phyloP scores from a whole-genome alignment of 1,140 invertebrate species.

The Drosophila bipectinata region DNA sequence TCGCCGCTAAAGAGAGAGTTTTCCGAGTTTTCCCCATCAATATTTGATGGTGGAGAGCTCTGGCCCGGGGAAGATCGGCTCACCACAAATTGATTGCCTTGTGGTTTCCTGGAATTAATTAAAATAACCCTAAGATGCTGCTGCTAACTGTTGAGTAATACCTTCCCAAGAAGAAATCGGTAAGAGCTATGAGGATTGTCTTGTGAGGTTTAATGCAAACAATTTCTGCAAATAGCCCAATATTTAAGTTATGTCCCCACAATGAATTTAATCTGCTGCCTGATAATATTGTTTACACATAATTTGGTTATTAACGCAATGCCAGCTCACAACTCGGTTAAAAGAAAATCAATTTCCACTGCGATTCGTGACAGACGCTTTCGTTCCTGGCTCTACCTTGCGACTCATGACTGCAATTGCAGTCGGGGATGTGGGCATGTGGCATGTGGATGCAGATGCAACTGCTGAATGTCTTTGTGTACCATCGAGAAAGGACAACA shows the following conservation, averaged over 20 bases:
- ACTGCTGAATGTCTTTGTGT: constrained; percentile 58
- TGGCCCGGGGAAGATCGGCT: constrained; percentile 8
- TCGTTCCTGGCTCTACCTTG: constrained; percentile 10
- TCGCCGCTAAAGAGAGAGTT: constrained; percentile 18
- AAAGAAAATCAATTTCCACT: constrained; percentile 64
- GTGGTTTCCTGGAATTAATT: constrained; percentile 54
- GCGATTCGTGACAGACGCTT: constrained; percentile 63
- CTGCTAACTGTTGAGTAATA: neutral
- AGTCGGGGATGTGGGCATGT: neutral
- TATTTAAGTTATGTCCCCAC: constrained; percentile 23
- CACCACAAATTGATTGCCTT: constrained; percentile 35
- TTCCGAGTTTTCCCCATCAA: constrained; percentile 36
- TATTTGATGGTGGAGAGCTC: constrained; percentile 21
- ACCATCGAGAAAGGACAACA: constrained; percentile 23
- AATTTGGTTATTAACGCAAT: constrained; percentile 62
- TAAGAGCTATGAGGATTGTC: neutral
- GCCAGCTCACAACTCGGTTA: constrained; percentile 41
- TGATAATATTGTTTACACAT: constrained; percentile 61
- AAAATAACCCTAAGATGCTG: constrained; percentile 31
- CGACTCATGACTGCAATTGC: constrained; percentile 28
- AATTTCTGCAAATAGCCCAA: neutral
- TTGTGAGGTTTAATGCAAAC: neutral
- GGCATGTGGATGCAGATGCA: constrained; percentile 29
- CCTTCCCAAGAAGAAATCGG: no score
- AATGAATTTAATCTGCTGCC: constrained; percentile 8